phyloP scores from a whole-genome alignment of 2,113 vertebrate genomes.

The Pao palembangensis region DNA sequence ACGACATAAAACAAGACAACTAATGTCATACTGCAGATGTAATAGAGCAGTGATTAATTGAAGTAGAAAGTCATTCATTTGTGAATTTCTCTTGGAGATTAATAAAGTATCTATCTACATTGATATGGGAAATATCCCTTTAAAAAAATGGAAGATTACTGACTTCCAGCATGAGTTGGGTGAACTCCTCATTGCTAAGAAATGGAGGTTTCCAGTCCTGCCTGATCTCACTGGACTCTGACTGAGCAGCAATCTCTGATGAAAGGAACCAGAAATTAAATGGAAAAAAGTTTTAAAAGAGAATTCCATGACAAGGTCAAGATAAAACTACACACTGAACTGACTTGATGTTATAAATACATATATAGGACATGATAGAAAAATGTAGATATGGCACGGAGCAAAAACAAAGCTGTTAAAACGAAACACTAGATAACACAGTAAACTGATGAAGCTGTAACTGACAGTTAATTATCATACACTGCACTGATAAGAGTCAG shows the following conservation, averaged over 20 bases:
- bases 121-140: background rate
- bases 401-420: slow-evolving; percentile 24
- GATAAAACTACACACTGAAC: background rate
- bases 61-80: background rate
- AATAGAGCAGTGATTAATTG: slow-evolving; percentile 4
- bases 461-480: slow-evolving; percentile 4
- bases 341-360: background rate
- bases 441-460: background rate
- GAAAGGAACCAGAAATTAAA: slow-evolving; percentile 13
- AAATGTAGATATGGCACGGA: slow-evolving; percentile 2
- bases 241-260: slow-evolving; percentile 96
- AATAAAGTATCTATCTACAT: background rate
- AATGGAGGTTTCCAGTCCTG: slow-evolving; percentile 99
- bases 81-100: background rate
- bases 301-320: background rate
- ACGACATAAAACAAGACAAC: slow-evolving; percentile 38
- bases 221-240: slow-evolving; percentile 96
- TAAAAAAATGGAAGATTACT: slow-evolving; percentile 32
- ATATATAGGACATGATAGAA: background rate
- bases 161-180: slow-evolving; percentile 99
- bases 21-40: no score
- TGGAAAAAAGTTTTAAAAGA: background rate
- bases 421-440: slow-evolving; percentile 17
- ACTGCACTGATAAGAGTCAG: slow-evolving; percentile 6
- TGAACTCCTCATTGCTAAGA: slow-evolving; percentile 99